phyloP scores from a whole-genome alignment of 2,113 vertebrate genomes.

The Acanthochromis polyacanthus region DNA sequence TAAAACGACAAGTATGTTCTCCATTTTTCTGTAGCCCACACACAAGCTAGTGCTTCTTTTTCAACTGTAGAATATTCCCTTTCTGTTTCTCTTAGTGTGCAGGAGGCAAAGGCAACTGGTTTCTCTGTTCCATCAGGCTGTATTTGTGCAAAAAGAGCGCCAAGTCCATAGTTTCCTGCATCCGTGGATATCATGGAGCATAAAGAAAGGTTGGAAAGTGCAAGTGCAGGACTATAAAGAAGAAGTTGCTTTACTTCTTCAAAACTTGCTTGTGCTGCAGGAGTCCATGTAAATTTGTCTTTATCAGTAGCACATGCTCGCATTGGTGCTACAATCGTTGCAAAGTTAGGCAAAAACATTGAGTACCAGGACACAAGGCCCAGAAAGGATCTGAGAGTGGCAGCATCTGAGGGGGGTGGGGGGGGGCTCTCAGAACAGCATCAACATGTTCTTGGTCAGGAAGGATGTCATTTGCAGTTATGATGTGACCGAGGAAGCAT shows the following conservation, averaged over 20 bases:
- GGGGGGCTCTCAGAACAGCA: not conserved
- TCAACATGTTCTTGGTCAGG: not conserved
- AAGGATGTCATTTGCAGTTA: not conserved
- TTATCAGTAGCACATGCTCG: not conserved
- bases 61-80: not conserved
- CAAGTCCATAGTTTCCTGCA: too few relatives aligned
- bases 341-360: conserved; percentile 8
- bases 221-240: too few relatives aligned
- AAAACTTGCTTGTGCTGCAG: conserved; percentile 9
- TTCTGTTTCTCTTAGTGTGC: not conserved
- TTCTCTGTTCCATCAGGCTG: not conserved
- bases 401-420: not conserved
- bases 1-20: not conserved
- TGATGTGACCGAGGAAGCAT: not conserved
- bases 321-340: not conserved
- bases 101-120: conserved; percentile 3
- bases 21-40: conserved; percentile 7
- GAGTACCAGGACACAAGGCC: not conserved
- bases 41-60: not conserved
- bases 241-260: not conserved
- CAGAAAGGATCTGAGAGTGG: not conserved
- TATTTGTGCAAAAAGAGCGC: not conserved
- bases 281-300: not conserved
- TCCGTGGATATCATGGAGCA: too few relatives aligned
- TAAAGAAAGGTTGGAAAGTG: too few relatives aligned